Base-by-base conservation (phyloP, 2,888 invertebrate species). In the Tetragonula carbonaria region DNA sequence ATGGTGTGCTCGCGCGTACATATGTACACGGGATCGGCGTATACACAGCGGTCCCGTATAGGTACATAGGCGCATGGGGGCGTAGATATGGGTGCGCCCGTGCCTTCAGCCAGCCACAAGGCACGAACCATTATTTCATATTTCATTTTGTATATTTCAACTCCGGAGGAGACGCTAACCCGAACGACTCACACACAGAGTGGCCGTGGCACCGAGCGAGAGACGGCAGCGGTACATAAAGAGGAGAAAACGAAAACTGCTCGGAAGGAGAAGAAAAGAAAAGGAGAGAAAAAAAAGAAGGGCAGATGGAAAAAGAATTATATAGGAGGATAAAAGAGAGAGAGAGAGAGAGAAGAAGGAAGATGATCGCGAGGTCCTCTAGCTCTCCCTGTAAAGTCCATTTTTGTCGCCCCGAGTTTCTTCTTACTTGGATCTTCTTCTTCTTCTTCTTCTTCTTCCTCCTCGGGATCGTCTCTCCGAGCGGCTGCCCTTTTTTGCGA, bases 61-160 rank as follows among this genome's bases (percentile, higher is more conserved):
- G 88, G 88, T 90, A 93, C 91, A 93, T 92, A 93, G 91, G 91
- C 91, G 92, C 92, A 94, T 93, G 94, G 94, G 94, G 94, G 94
- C 94, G 94, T 94, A 94, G 94, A 94, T 93, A 94, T 94, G 94
- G 94, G 94, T 94, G 94, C 94, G 94, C 94, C 94, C 93, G 92
- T 93, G 93, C 92, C 94, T 94, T 93, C 91, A 92, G 89, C 93
- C 92, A 92, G 93, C 93, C 92, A 93, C 93, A 88, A 91, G 93
- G 93, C 93, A 93, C 93, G 94, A 93, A 92, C 93, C 94, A 94
- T 94, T 94, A 94, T 94, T 94, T 94, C 93, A 94, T 94, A 94
- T 94, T 94, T 94, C 93, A 94, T 94, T 94, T 94, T 94, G 92
- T 93, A 90, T 93, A 89, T 93, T 92, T 93, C 92, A 93, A 91